phyloP scores from a whole-genome alignment of 2,888 invertebrate species.

The Sinopyrophorus schimmeli region DNA sequence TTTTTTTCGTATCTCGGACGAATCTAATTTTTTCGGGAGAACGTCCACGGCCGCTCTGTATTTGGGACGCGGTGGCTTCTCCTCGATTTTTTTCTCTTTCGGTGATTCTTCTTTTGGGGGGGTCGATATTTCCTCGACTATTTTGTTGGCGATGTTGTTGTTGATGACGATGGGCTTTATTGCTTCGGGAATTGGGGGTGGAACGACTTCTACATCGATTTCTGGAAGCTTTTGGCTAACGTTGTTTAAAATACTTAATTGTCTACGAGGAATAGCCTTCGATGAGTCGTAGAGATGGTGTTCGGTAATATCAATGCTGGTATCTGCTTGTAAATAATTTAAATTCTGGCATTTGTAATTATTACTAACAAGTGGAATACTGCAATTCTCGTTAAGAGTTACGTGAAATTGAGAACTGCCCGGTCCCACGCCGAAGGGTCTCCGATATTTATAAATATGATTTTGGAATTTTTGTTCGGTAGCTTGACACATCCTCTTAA shows the following conservation, averaged over 20 bases:
- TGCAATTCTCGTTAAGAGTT: slow-evolving; percentile 19
- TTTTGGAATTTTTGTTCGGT: slow-evolving; percentile 25
- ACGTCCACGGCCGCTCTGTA: background rate
- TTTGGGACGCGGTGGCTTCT: background rate
- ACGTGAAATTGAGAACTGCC: slow-evolving; percentile 28
- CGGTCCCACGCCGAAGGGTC: slow-evolving; percentile 27
- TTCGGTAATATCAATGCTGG: slow-evolving; percentile 29
- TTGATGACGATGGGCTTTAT: background rate
- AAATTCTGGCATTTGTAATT: slow-evolving; percentile 21
- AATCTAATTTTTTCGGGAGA: slow-evolving; percentile 15
- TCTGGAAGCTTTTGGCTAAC: slow-evolving; percentile 21
- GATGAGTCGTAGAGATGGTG: slow-evolving; percentile 24
- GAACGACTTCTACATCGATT: slow-evolving; percentile 16
- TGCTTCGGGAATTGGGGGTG: no score
- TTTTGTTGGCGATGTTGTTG: background rate
- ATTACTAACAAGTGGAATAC: background rate
- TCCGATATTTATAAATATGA: slow-evolving; percentile 25
- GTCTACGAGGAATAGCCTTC: slow-evolving; percentile 15
- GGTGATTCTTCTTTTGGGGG: background rate
- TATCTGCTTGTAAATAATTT: slow-evolving; percentile 27
- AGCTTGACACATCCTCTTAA: slow-evolving; percentile 26
- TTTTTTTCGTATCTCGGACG: slow-evolving; percentile 19
- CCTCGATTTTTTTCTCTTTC: background rate
- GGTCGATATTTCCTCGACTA: background rate
- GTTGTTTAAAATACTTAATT: slow-evolving; percentile 9